Conservation (phyloP, 2,888 invertebrate species). For the Stenchaetothrips biformis region DNA sequence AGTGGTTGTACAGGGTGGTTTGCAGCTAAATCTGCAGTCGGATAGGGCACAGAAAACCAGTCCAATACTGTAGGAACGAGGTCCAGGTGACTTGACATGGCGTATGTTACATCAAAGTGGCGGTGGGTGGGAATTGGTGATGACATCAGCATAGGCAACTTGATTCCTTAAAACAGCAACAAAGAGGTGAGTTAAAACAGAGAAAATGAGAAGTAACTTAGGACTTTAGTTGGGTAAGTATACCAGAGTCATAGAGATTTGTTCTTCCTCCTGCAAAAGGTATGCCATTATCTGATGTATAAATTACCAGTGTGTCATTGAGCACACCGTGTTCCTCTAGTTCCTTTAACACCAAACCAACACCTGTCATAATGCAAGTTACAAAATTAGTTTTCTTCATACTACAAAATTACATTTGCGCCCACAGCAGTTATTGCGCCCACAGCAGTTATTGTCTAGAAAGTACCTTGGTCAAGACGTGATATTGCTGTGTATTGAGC, state of each 20-base stretch:
- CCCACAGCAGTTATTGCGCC: too few species aligned
- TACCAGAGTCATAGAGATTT: conserved; percentile 84
- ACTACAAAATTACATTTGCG: neutral
- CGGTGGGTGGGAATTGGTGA: conserved; percentile 62
- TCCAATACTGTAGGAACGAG: conserved; percentile 79
- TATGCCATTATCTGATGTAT: conserved; percentile 88
- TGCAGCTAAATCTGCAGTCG: conserved; percentile 40
- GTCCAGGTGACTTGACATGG: conserved; percentile 74
- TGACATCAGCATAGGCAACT: conserved; percentile 75
- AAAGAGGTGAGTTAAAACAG: too few species aligned
- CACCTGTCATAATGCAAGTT: conserved; percentile 52
- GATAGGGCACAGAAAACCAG: conserved; percentile 62
- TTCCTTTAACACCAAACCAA: conserved; percentile 73
- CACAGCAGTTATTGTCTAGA: conserved; percentile 9
- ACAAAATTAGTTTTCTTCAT: neutral
- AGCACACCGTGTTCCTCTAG: conserved; percentile 61
- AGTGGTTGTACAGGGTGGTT: conserved; percentile 59
- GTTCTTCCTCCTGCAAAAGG: conserved; percentile 87
- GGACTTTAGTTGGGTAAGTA: conserved; percentile 16
- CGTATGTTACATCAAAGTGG: conserved; percentile 60
- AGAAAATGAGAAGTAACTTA: too few species aligned
- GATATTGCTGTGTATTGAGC: conserved; percentile 91
- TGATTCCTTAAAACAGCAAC: conserved; percentile 50
- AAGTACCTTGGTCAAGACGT: conserved; percentile 79
- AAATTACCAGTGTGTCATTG: conserved; percentile 75